Base-by-base conservation (phyloP, 2,888 invertebrate species). In the Eristalis pertinax region DNA sequence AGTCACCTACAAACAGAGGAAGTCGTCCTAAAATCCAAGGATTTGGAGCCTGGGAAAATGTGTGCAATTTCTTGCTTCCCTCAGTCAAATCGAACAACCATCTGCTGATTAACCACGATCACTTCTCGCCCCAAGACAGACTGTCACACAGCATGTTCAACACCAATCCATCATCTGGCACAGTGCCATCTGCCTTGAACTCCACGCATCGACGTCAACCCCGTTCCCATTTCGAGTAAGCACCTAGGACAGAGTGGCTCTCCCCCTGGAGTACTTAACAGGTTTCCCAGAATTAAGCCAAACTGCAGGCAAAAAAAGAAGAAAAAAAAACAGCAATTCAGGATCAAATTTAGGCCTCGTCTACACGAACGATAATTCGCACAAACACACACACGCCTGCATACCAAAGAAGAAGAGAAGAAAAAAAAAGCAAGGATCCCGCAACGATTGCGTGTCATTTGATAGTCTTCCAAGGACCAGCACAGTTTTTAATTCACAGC, bases 371-470 rank as follows among this genome's bases (percentile, higher is more conserved):
- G 73, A 77, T 67, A 69, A 69, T 64, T 38, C 38, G 38, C 50
- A 50, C 7, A n/a, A 1, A n/a, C 15, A n/a, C 19, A 50, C 19
- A 2, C 50, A 19, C 5, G 7, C n/a, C n/a, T n/a, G n/a, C n/a
- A n/a, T n/a, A n/a, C n/a, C n/a, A n/a, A n/a, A 10, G 13, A 41
- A 13, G 4, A 7, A 15, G 7, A 4, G n/a, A 19, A 41, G 2
- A 8, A 15, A 43, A n/a, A 43, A 43, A n/a, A 50, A 50, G 8
- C 19, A n/a, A 50, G 50, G 50, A 73, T 64, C 81, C 76, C 76
- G 84, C 83, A 70, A 75, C 29, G 38, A 73, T 87, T 76, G 79
- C 87, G 73, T 87, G 87, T 87, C 87, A 87, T 87, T 87, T 80
- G 87, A 87, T 87, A 83, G 76, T 79, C 80, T 68, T 76, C 60